Percentiles rank a stretch among this genome's conserved stretches.
Conservation (phyloP, 2,888 invertebrate species). For the Drosophila vallismaia region DNA sequence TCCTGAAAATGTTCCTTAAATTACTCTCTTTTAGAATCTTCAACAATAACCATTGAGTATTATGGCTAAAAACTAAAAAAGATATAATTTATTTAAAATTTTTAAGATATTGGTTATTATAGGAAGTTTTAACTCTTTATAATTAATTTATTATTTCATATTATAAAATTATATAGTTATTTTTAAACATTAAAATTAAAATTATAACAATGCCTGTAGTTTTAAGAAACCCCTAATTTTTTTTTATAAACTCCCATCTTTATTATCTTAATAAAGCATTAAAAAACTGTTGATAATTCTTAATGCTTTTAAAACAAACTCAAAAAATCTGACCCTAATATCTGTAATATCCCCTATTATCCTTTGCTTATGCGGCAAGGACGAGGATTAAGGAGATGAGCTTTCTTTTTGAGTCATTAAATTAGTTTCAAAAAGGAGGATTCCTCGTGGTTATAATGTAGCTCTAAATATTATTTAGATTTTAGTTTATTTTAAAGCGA, state of each 20-base stretch:
- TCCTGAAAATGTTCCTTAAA: too few species aligned
- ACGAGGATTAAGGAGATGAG: not conserved
- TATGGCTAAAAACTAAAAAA: too few species aligned
- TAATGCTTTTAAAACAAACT: not conserved
- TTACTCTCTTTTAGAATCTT: too few species aligned
- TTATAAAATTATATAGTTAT: too few species aligned
- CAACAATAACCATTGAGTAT: too few species aligned
- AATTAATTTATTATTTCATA: too few species aligned
- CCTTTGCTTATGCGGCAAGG: not conserved
- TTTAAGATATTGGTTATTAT: too few species aligned
- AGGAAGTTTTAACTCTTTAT: too few species aligned
- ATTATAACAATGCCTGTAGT: too few species aligned
- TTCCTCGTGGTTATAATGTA: not conserved
- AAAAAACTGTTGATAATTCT: not conserved
- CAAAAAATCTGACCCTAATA: constrained; percentile 1
- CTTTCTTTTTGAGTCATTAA: not conserved
- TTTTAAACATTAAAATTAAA: too few species aligned
- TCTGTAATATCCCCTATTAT: not conserved
- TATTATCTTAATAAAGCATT: not conserved
- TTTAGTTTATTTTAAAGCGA: not conserved
- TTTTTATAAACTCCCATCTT: not conserved
- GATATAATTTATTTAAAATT: too few species aligned
- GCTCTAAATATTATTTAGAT: not conserved
- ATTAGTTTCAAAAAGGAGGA: not conserved
- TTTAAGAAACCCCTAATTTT: not conserved